Conservation (phyloP, 2,113 vertebrate species). For the Gadus macrocephalus region DNA sequence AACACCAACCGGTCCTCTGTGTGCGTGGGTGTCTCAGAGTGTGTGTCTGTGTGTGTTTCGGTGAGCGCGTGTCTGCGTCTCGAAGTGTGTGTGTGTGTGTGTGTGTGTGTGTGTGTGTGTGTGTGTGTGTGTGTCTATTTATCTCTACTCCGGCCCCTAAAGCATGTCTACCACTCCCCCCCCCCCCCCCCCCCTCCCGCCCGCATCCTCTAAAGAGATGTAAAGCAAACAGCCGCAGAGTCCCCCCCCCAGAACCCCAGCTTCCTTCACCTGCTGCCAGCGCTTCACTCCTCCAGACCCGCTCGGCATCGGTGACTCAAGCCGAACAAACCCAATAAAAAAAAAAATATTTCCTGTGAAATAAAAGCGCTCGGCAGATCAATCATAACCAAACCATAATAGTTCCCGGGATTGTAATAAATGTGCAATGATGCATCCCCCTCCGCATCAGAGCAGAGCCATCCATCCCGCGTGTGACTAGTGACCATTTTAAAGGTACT, state of each 20-base stretch:
- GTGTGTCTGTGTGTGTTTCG: too few species aligned
- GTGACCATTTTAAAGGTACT: slow-evolving; percentile 1
- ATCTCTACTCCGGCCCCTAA: too few species aligned
- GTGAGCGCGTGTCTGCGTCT: too few species aligned
- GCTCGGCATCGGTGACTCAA: neutral
- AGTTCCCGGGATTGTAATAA: neutral
- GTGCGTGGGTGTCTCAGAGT: neutral
- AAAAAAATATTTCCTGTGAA: neutral
- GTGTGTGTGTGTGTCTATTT: too few species aligned
- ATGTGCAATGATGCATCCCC: neutral
- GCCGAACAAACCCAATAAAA: neutral
- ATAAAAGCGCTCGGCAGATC: neutral
- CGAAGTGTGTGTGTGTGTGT: neutral
- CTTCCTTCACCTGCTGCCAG: neutral
- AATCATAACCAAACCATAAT: neutral
- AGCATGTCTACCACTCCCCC: too few species aligned
- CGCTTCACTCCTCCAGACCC: neutral
- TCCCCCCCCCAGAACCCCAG: neutral
- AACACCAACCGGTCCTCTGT: neutral
- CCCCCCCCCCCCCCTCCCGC: too few species aligned
- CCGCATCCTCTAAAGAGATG: too few species aligned
- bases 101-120: neutral
- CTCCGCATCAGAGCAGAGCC: neutral
- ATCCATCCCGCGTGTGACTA: neutral
- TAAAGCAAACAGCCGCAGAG: too few species aligned